Evolutionary conservation across 1,140 invertebrate species (phyloP).

Genomic region (Leptestheria dahalacensis): DNA sequence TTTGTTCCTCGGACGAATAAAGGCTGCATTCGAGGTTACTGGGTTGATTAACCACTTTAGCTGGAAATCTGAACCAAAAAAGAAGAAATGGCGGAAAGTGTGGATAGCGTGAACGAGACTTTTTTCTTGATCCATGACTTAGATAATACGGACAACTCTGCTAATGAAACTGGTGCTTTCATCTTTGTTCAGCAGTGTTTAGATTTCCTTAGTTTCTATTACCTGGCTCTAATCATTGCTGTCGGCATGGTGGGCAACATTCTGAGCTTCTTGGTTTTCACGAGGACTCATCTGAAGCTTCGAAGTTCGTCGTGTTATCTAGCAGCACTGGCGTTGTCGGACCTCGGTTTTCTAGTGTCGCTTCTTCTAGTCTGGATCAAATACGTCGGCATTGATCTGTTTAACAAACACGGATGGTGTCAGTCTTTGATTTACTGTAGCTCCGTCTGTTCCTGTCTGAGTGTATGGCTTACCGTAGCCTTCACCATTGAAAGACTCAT

Average conservation of each 20-base stretch:
- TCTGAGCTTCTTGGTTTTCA: constrained; percentile 39
- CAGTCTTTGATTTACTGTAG: constrained; percentile 26
- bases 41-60: too few relatives aligned
- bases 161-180: background rate
- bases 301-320: constrained; percentile 42
- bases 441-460: constrained; percentile 28
- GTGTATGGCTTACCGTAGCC: constrained; percentile 28
- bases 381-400: constrained; percentile 29
- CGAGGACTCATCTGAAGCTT: constrained; percentile 37
- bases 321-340: constrained; percentile 37
- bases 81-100: background rate
- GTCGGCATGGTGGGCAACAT: constrained; percentile 39
- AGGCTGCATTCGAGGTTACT: too few relatives aligned
- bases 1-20: too few relatives aligned
- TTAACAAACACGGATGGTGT: constrained; percentile 24
- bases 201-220: constrained; percentile 36
- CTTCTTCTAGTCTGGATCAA: constrained; percentile 39
- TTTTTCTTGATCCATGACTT: background rate
- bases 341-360: constrained; percentile 36
- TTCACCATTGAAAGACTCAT: constrained; percentile 58
- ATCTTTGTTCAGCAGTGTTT: constrained; percentile 24
- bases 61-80: too few relatives aligned
- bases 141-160: background rate
- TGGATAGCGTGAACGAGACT: background rate
- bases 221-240: constrained; percentile 36